Conservation (phyloP, 2,888 invertebrate species). For the Lithophane semibrunnea region DNA sequence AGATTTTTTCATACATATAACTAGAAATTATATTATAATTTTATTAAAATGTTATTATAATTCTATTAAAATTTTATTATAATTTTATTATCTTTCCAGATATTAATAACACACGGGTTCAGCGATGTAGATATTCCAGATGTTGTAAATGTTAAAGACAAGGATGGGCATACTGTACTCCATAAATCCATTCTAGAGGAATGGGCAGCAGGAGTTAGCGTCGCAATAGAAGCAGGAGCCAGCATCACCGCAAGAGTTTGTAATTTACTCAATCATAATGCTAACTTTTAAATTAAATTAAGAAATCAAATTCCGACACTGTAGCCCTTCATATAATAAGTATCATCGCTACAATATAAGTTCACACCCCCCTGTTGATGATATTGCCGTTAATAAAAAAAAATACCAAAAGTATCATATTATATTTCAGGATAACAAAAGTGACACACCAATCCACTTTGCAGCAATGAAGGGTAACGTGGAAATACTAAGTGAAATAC, state of each 20-base stretch:
- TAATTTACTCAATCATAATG: constrained; percentile 4
- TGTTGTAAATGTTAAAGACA: constrained; percentile 72
- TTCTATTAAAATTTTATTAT: background rate
- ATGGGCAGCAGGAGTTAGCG: constrained; percentile 79
- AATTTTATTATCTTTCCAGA: constrained; percentile 33
- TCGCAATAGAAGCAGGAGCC: constrained; percentile 81
- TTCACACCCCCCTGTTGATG: background rate
- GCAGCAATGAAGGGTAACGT: constrained; percentile 78
- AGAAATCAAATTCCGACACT: background rate
- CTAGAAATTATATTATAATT: background rate
- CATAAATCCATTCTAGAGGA: constrained; percentile 77
- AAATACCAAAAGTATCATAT: background rate
- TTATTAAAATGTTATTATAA: too few species aligned
- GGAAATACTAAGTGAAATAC: constrained; percentile 79
- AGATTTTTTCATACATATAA: too few species aligned
- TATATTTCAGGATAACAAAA: constrained; percentile 70
- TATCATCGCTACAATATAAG: background rate
- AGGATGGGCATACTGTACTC: constrained; percentile 79
- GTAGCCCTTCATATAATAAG: background rate
- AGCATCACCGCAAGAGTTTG: constrained; percentile 71
- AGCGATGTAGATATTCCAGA: constrained; percentile 21
- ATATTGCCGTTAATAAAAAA: background rate
- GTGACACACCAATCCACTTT: constrained; percentile 80
- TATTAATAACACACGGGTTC: constrained; percentile 45
- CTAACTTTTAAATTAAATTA: background rate